Evolutionary conservation across 2,888 invertebrate species (phyloP), one percentile per base, ranked within the genome.

Genomic region (Chrysolina haemoptera): DNA sequence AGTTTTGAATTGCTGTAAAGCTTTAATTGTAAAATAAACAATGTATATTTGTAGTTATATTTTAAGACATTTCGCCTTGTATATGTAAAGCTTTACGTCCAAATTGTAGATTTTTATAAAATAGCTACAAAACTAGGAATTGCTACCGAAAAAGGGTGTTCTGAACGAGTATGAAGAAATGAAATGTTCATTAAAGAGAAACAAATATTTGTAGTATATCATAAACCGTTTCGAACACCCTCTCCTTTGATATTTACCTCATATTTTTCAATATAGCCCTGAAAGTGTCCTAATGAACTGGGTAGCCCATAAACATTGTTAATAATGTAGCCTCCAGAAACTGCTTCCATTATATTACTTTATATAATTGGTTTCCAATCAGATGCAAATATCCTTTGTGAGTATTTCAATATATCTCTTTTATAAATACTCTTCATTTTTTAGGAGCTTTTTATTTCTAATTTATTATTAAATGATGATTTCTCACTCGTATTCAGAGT

Each of bases 1-100:
- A 77, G 76, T 79, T 80, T 80, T 80, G 78, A 81, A 82, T 85
- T 86, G 86, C 86, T 86, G 86, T 85, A 81, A 81, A 86, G 86
- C 86, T 86, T 86, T 86, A 86, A 86, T 81, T 86, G 85, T 86
- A 86, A 84, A 78, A 85, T 85, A 84, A 82, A 81, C 73, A 73
- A 70, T 80, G 80, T 81, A 81, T 77, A 82, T 80, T 76, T 76
- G 76, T 81, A 81, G 78, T 74, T 70, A 77, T 73, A 77, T 80
- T 73, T 72, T 75, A 75, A 70, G 71, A 68, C 68, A 70, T 66
- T 73, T 78, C 77, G 80, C 80, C 79, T 80, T 81, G 81, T 81
- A 79, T 70, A 79, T 76, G 78, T 74, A 78, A 76, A 78, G 82
- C 82, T 82, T 81, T 80, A 79, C 80, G 80, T 81, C 80, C 80